A percentile compares a stretch with the other conserved stretches of the same genome.
These are phyloP conservation scores for Hydrophis major DNA, from an alignment of 2,797 vertebrate genomes.

Conservation along the genomic window DNA sequence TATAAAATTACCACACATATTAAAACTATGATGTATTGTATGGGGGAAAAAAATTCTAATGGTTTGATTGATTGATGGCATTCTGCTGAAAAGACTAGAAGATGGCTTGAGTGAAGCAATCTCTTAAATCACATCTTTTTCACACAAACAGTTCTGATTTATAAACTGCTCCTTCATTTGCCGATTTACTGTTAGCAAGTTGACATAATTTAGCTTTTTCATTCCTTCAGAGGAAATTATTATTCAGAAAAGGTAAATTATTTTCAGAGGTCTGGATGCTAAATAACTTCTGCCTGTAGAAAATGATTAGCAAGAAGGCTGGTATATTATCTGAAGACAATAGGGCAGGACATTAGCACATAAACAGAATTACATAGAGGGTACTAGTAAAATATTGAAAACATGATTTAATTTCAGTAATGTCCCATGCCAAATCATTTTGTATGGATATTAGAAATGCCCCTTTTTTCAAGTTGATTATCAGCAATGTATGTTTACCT, in stretches of 20 bases:
- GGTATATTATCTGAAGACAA: conserved; percentile 25
- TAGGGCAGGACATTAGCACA: conserved; percentile 41
- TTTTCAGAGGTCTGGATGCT: neutral
- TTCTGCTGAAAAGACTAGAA: neutral
- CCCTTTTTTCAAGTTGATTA: conserved; percentile 26
- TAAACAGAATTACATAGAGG: conserved; percentile 45
- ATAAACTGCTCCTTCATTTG: conserved; percentile 16
- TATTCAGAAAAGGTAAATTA: conserved; percentile 1
- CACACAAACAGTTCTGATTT: neutral
- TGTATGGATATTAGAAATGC: conserved; percentile 37
- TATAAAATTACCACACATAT: neutral
- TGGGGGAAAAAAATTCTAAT: neutral
- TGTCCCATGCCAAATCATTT: conserved; percentile 33
- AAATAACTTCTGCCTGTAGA: conserved; percentile 18
- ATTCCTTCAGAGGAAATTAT: neutral
- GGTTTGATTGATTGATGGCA: neutral
- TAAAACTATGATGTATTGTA: neutral
- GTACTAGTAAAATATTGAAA: conserved; percentile 60
- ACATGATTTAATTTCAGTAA: conserved; percentile 34
- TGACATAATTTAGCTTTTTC: conserved; percentile 1
- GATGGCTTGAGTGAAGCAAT: neutral
- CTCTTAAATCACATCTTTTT: neutral
- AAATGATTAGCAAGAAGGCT: neutral
- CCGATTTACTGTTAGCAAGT: conserved; percentile 26
- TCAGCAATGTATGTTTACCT: conserved; percentile 45